Conservation (phyloP, 2,113 vertebrate species). For the Cyanistes caeruleus region DNA sequence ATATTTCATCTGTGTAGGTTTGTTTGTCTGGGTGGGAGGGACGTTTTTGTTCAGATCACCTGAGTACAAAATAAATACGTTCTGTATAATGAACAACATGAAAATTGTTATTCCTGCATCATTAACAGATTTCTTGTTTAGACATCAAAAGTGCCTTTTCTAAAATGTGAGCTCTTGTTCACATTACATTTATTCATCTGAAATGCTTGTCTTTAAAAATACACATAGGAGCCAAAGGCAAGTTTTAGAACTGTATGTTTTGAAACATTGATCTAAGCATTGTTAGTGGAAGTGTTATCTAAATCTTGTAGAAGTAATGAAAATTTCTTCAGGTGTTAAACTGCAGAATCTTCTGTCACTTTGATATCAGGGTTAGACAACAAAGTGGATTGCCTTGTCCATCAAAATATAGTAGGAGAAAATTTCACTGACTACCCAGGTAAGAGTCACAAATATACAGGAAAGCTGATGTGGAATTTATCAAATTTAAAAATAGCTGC, state of each 20-base stretch:
- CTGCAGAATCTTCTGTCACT: slow-evolving; percentile 62
- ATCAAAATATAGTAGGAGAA: slow-evolving; percentile 57
- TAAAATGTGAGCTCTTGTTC: neutral
- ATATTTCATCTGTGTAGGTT: neutral
- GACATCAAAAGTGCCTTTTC: neutral
- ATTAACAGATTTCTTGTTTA: neutral
- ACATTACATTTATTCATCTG: neutral
- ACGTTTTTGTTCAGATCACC: neutral
- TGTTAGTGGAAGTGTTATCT: slow-evolving; percentile 69
- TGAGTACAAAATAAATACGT: neutral
- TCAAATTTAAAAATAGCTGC: neutral
- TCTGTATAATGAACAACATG: neutral
- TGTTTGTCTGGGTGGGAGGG: neutral
- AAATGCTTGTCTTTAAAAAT: neutral
- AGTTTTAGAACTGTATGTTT: slow-evolving; percentile 44
- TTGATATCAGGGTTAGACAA: slow-evolving; percentile 50
- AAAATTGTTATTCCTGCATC: neutral
- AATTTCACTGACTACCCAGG: slow-evolving; percentile 11
- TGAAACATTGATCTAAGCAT: slow-evolving; percentile 38
- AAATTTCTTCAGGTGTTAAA: slow-evolving; percentile 67
- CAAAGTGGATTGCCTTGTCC: slow-evolving; percentile 67
- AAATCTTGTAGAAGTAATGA: slow-evolving; percentile 69
- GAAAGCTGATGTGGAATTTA: slow-evolving; percentile 1
- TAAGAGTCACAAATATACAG: slow-evolving; percentile 15
- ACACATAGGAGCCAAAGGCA: neutral